Conservation (phyloP, 2,888 invertebrate genomes). For the Sialis lutaria region DNA sequence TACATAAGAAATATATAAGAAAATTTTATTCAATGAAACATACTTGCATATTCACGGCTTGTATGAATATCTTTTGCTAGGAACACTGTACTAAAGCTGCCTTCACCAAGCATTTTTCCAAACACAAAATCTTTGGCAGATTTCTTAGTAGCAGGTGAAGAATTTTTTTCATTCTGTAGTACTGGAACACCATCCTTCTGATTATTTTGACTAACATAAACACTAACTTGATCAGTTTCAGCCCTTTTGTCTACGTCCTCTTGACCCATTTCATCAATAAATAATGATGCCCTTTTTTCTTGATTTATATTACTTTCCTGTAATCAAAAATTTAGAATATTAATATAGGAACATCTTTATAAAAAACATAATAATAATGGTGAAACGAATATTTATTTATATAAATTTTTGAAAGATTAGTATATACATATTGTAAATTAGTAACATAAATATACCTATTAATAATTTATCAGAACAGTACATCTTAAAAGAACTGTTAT, state of each 20-base stretch:
- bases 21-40: constrained; percentile 27
- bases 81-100: constrained; percentile 92
- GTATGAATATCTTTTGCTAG: constrained; percentile 82
- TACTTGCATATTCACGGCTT: constrained; percentile 86
- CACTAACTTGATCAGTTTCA: background rate
- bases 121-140: constrained; percentile 84
- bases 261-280: background rate
- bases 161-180: background rate
- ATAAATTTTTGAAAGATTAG: too few relatives aligned
- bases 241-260: background rate
- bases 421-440: too few relatives aligned
- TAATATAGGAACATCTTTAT: too few relatives aligned
- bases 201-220: too few relatives aligned
- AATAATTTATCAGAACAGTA: too few relatives aligned
- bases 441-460: too few relatives aligned
- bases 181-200: background rate
- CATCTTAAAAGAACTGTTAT: too few relatives aligned
- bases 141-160: constrained; percentile 35
- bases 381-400: too few relatives aligned
- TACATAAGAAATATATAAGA: background rate
- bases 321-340: too few relatives aligned
- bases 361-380: too few relatives aligned
- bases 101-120: constrained; percentile 90
- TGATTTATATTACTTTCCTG: too few relatives aligned
- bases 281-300: too few relatives aligned